A percentile compares a stretch with the other conserved stretches of the same genome.
phyloP scores from a whole-genome alignment of 2,113 vertebrate species.

The Gymnocephalus cernua region DNA sequence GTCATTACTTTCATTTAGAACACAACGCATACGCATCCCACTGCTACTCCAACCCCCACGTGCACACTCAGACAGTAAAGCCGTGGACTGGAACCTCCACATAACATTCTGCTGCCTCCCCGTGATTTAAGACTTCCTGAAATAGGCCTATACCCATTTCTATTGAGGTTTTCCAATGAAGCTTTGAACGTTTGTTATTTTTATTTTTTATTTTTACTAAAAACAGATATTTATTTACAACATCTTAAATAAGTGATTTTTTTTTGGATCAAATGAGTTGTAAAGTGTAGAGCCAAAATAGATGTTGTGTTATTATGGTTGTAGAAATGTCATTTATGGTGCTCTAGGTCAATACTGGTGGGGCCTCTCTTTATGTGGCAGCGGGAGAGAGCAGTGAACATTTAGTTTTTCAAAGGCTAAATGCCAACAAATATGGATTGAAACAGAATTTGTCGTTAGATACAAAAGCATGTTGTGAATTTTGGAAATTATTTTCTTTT shows the following conservation, averaged over 20 bases:
- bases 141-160: not conserved
- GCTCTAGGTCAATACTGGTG: not conserved
- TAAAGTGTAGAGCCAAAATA: too few relatives aligned
- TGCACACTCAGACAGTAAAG: not conserved
- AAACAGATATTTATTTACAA: not conserved
- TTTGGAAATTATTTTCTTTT: not conserved
- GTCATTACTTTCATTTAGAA: not conserved
- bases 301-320: not conserved
- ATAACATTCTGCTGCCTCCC: not conserved
- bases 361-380: not conserved
- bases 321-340: not conserved
- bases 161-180: not conserved
- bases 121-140: not conserved
- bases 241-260: too few relatives aligned
- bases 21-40: not conserved
- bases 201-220: not conserved
- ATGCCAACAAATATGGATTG: not conserved
- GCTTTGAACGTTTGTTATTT: not conserved
- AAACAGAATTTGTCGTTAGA: not conserved
- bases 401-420: not conserved
- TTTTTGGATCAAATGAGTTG: too few relatives aligned
- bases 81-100: too few relatives aligned
- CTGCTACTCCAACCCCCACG: not conserved
- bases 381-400: not conserved
- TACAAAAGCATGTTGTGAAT: not conserved